Conservation (phyloP, 2,888 invertebrate genomes). For the Mesorhabditis sp. region DNA sequence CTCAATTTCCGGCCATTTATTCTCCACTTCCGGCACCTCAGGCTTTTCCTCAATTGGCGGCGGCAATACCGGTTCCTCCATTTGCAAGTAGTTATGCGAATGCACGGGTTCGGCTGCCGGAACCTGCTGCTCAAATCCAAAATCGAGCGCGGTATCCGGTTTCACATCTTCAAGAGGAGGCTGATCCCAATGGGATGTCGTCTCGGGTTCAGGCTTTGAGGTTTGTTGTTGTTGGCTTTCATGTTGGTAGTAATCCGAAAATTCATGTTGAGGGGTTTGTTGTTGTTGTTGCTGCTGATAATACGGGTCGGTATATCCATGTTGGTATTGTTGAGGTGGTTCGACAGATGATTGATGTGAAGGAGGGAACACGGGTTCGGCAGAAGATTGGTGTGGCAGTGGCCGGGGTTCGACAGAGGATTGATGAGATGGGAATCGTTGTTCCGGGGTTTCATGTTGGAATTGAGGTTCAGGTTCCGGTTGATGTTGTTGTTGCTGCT, state of each 20-base stretch:
- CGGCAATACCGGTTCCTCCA: too few species aligned
- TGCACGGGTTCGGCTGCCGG: too few species aligned
- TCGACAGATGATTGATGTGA: not conserved
- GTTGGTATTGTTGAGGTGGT: not conserved
- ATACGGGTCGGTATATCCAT: not conserved
- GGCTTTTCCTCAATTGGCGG: too few species aligned
- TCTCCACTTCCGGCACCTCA: too few species aligned
- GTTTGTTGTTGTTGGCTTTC: not conserved
- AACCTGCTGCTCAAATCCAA: too few species aligned
- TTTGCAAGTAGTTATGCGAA: too few species aligned
- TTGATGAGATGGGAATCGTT: not conserved
- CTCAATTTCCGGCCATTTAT: too few species aligned
- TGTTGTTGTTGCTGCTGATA: conserved; percentile 13
- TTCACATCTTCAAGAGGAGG: conserved; percentile 15
- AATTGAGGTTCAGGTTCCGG: not conserved
- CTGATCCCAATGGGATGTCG: conserved; percentile 10
- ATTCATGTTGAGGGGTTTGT: conserved; percentile 8
- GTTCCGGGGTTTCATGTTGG: not conserved
- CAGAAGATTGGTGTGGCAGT: not conserved
- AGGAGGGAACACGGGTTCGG: not conserved
- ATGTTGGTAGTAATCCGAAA: conserved; percentile 3
- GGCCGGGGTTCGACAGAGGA: not conserved
- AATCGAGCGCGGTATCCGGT: not conserved
- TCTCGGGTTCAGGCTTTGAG: conserved; percentile 11
- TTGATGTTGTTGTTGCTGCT: not conserved